Conservation (phyloP, 2,113 vertebrate genomes). For the Oxyruncus cristatus region DNA sequence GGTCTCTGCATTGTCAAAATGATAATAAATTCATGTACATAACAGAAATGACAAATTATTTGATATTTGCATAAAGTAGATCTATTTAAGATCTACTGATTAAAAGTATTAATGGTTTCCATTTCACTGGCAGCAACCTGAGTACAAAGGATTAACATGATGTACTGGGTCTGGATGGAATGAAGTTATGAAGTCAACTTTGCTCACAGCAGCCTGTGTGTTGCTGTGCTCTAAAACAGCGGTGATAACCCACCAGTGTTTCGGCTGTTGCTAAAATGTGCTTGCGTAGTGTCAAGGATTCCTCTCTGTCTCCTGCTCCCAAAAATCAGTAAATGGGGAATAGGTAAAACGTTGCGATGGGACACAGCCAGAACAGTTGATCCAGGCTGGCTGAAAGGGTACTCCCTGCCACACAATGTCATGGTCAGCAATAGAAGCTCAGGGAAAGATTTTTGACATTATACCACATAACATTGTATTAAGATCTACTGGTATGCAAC, state of each 20-base stretch:
- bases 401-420: neutral
- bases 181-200: neutral
- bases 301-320: neutral
- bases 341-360: neutral
- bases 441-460: neutral
- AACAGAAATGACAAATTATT: neutral
- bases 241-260: neutral
- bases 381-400: neutral
- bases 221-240: neutral
- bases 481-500: neutral
- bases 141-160: neutral
- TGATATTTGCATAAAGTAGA: rapidly evolving
- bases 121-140: neutral
- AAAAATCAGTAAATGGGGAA: neutral
- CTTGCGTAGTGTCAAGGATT: neutral
- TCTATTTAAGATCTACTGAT: neutral
- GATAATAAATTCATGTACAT: neutral
- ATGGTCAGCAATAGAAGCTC: neutral
- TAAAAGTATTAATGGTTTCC: neutral
- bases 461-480: neutral
- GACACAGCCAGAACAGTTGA: neutral
- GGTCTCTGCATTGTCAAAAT: neutral
- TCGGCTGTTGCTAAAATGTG: neutral
- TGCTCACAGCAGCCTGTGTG: neutral
- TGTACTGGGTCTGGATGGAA: neutral